These are phyloP conservation scores for Argyrosomus japonicus DNA, from an alignment of 2,113 vertebrate species.

Conservation along the genomic window DNA sequence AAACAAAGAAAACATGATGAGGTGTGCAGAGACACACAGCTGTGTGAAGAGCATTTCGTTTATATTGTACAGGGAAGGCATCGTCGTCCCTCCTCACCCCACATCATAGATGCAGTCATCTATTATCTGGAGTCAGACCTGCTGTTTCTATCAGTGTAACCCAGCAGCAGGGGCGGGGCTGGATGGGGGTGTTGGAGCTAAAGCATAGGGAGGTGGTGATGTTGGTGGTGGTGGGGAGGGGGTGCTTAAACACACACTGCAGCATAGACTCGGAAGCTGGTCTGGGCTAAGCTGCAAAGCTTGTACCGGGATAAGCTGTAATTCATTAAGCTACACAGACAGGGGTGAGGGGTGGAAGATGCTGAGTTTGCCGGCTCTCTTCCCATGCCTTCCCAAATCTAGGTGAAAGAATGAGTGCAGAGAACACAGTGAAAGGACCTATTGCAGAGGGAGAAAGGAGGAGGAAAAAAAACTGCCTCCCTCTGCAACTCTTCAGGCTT, in stretches of 20 bases:
- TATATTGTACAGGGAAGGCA: conserved; percentile 20
- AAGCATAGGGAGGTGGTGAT: no score
- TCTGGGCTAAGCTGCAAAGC: conserved; percentile 80
- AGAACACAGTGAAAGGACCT: conserved; percentile 49
- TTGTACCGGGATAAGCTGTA: conserved; percentile 80
- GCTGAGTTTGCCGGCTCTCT: conserved; percentile 78
- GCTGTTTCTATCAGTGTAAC: conserved; percentile 51
- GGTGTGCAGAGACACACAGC: conserved; percentile 35
- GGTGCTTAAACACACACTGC: conserved; percentile 65
- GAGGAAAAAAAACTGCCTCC: conserved; percentile 44
- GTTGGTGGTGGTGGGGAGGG: conserved; percentile 7
- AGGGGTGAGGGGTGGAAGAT: conserved; percentile 74
- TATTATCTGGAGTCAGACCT: conserved; percentile 63
- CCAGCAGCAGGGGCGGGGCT: conserved; percentile 63
- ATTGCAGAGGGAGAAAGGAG: conserved; percentile 16
- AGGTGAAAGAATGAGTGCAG: conserved; percentile 74
- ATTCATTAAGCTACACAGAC: conserved; percentile 81
- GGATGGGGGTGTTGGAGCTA: neutral
- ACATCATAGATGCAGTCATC: conserved; percentile 38
- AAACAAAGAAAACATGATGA: conserved; percentile 19
- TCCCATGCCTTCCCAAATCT: conserved; percentile 55
- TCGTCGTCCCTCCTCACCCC: conserved; percentile 28
- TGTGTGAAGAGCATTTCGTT: conserved; percentile 32
- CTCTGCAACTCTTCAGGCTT: conserved; percentile 71
- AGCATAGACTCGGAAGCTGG: conserved; percentile 62